Base-by-base conservation (phyloP, 2,888 invertebrate species). In the Leuctra nigra region DNA sequence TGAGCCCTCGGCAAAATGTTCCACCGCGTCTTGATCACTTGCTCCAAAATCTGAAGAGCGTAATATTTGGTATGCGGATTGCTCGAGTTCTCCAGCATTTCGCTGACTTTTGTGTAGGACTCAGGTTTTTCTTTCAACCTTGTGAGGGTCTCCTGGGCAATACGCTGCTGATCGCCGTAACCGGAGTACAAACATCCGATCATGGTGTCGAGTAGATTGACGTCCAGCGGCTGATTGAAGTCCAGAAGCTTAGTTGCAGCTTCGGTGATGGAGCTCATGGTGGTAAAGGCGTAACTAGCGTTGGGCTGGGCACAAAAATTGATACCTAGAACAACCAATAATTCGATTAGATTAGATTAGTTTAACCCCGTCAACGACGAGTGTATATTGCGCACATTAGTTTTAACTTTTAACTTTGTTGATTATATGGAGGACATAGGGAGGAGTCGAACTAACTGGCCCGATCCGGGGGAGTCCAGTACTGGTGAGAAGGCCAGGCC, bases 31-130 rank as follows among this genome's bases (percentile, higher is more conserved):
- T 96, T 96, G 68, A 99, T 98, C 7, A 98, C 95, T 79, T 94
- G 94, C 76, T 99, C 99, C 68, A 99, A 78, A 71, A 99, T 99
- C 81, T 99, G 99, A 68, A 99, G 78, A 46, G 97, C 99, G 77
- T 94, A 99, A 73, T 96, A 99, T 78, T 99, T 99, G 58, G 99
- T 99, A 78, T 98, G 95, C 74, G 96, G 94, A 73, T 97, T 96
- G 50, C 70, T 73, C 11, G 98, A 98, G 76, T 83, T 99, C 76
- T 99, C 98, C 66, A 99, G 77, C 72, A 99, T 99, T 57, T 97
- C 95, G 75, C 99, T 99, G 61, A 99, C 99, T 66, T 97, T 80
- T 36, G 96, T 98, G 98, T 98, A 98, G 36, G 99, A 95, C 78
- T 98, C 95, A 13, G 98, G 97, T 75, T 99, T 96, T 73, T 97